A percentile compares a stretch with the other conserved stretches of the same genome.
Evolutionary conservation across 1,140 invertebrate genomes (phyloP).

Genomic region (Planococcus citri): DNA sequence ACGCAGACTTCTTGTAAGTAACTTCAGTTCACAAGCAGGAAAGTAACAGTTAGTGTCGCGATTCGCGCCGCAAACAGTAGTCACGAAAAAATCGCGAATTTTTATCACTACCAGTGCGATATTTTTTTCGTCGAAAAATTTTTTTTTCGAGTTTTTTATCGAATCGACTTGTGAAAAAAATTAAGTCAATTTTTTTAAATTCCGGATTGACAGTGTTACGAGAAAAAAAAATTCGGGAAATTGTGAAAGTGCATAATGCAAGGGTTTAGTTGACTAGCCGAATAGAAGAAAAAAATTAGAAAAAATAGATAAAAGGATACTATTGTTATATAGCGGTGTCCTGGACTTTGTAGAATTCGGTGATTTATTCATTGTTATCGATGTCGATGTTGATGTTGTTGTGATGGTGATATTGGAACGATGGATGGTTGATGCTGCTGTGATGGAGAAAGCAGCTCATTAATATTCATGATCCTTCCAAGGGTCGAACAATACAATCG

Average conservation of each 20-base stretch:
- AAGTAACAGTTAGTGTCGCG: slow-evolving; percentile 20
- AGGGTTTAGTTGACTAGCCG: neutral
- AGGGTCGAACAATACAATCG: neutral
- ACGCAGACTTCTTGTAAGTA: slow-evolving; percentile 5
- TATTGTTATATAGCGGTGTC: neutral
- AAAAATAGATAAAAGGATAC: neutral
- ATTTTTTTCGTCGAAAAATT: neutral
- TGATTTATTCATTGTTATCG: no score
- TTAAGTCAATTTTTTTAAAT: no score
- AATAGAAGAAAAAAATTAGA: no score
- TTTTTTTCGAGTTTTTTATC: neutral
- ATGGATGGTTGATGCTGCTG: no score
- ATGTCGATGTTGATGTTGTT: no score
- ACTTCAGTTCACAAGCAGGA: neutral
- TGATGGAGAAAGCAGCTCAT: neutral
- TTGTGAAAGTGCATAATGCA: neutral
- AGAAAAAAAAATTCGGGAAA: neutral
- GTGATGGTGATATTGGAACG: neutral
- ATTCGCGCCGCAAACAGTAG: slow-evolving; percentile 12
- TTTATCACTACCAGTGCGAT: neutral
- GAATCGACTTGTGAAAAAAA: neutral
- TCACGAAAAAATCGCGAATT: slow-evolving; percentile 15
- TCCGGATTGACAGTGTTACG: no score
- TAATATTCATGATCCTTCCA: neutral
- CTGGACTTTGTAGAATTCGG: neutral